Evolutionary conservation across 2,113 vertebrate species (phyloP).

Genomic region (Sisor rabdophorus): DNA sequence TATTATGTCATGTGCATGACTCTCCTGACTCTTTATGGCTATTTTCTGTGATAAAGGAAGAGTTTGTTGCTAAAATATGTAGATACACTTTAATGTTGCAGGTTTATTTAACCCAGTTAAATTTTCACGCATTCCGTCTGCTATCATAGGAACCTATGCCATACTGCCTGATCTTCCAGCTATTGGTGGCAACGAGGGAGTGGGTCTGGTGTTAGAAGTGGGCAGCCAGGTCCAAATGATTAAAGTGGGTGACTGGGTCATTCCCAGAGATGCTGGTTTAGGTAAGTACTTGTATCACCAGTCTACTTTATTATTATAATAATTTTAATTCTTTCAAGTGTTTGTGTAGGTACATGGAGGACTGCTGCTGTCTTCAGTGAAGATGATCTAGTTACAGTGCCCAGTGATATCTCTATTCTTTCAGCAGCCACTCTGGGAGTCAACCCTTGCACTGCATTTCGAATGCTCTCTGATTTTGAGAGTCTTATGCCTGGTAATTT

Average conservation of each 20-base stretch:
- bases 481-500: conserved; percentile 75
- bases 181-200: conserved; percentile 89
- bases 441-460: conserved; percentile 90
- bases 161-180: conserved; percentile 80
- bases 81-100: too few relatives aligned
- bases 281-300: conserved; percentile 68
- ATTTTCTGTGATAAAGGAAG: too few relatives aligned
- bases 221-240: conserved; percentile 72
- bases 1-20: too few relatives aligned
- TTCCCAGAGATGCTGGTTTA: conserved; percentile 73
- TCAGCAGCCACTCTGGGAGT: conserved; percentile 84
- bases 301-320: not conserved
- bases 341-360: conserved; percentile 82
- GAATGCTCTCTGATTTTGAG: conserved; percentile 88
- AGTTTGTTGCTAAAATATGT: not conserved
- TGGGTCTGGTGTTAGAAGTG: conserved; percentile 81
- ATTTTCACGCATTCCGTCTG: not conserved
- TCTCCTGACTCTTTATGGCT: too few relatives aligned
- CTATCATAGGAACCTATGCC: conserved; percentile 79
- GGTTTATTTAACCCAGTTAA: not conserved
- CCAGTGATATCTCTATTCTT: conserved; percentile 78
- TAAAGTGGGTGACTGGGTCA: conserved; percentile 83
- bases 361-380: conserved; percentile 73
- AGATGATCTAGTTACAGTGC: conserved; percentile 70
- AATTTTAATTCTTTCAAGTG: not conserved